These are phyloP conservation scores for Heliconius ismenius DNA, from an alignment of 2,888 invertebrate genomes.

Conservation along the genomic window DNA sequence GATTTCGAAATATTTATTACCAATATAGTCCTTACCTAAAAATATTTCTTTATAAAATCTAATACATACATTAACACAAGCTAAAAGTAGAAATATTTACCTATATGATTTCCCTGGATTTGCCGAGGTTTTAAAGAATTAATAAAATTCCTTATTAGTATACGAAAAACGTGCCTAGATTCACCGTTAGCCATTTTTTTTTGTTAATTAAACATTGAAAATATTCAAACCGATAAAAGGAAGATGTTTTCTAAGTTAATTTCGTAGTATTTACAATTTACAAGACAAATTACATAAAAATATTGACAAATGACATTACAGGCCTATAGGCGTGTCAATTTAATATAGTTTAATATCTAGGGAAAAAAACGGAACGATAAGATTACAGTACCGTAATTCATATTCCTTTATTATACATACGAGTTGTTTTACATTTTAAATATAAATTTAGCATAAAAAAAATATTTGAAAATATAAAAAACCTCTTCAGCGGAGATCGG, in stretches of 20 bases:
- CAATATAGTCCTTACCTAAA: slow-evolving; percentile 88
- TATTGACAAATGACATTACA: background rate
- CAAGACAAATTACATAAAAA: background rate
- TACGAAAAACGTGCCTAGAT: slow-evolving; percentile 65
- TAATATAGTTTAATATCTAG: too few relatives aligned
- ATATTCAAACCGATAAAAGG: background rate
- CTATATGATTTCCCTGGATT: slow-evolving; percentile 65
- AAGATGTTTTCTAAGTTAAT: background rate
- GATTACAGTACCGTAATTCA: too few relatives aligned
- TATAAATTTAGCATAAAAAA: too few relatives aligned
- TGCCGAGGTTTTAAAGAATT: slow-evolving; percentile 81
- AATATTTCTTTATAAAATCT: background rate
- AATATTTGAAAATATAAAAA: too few relatives aligned
- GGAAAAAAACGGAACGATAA: too few relatives aligned
- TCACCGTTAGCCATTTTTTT: slow-evolving; percentile 62
- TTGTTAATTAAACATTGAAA: background rate
- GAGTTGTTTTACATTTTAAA: too few relatives aligned
- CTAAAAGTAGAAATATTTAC: slow-evolving; percentile 48
- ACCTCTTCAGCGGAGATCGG: too few relatives aligned
- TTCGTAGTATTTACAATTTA: slow-evolving; percentile 3
- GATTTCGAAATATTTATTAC: slow-evolving; percentile 91
- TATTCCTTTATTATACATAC: too few relatives aligned
- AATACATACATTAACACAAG: too few relatives aligned
- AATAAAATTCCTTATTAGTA: slow-evolving; percentile 83
- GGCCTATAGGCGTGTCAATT: background rate